phyloP scores from a whole-genome alignment of 2,888 invertebrate species.

The Oasisia sp. region DNA sequence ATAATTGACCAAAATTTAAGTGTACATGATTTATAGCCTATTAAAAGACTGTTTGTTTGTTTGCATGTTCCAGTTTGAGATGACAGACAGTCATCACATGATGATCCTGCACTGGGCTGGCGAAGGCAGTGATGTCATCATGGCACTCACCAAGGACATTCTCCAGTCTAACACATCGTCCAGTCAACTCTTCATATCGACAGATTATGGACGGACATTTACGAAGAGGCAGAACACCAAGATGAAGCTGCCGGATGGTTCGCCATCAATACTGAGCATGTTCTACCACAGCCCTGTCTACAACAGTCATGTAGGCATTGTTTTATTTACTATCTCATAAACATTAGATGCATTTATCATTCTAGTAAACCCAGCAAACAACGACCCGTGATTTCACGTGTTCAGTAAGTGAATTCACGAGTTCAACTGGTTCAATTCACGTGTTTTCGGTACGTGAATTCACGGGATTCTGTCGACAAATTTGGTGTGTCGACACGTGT shows the following conservation, averaged over 20 bases:
- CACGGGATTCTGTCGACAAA: too few relatives aligned
- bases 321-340: neutral
- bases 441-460: too few relatives aligned
- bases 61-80: conserved; percentile 73
- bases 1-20: neutral
- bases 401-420: too few relatives aligned
- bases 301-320: conserved; percentile 79
- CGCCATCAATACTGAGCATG: conserved; percentile 81
- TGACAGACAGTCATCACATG: conserved; percentile 89
- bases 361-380: too few relatives aligned
- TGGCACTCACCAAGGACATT: conserved; percentile 81
- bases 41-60: neutral
- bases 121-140: conserved; percentile 85
- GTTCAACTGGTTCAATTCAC: too few relatives aligned
- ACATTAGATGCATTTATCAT: neutral
- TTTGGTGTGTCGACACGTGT: too few relatives aligned
- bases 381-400: too few relatives aligned
- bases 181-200: conserved; percentile 85
- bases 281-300: conserved; percentile 86
- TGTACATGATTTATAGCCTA: neutral
- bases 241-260: conserved; percentile 72
- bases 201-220: conserved; percentile 86
- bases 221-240: conserved; percentile 73
- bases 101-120: conserved; percentile 94
- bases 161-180: conserved; percentile 62